These are phyloP conservation scores for Microcebus lehilahytsara DNA, from an alignment of 2,113 vertebrate species.

Conservation along the genomic window DNA sequence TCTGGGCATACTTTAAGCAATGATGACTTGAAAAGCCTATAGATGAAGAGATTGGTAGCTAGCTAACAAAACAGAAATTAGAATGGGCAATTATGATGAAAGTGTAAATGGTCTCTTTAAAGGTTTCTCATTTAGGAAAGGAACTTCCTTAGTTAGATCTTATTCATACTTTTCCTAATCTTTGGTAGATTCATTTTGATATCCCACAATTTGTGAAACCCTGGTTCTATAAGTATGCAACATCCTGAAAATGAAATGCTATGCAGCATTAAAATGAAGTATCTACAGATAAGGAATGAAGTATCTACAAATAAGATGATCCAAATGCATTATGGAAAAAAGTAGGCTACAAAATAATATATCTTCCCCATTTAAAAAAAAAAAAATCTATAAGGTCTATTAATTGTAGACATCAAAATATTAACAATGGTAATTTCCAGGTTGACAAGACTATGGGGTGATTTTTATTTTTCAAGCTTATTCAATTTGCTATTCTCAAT, in stretches of 20 bases:
- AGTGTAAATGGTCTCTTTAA: background rate
- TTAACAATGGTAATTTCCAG: background rate
- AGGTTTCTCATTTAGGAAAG: conserved; percentile 14
- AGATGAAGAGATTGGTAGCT: background rate
- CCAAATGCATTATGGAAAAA: background rate
- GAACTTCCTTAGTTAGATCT: background rate
- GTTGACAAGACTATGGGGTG: background rate
- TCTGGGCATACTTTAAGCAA: conserved; percentile 22
- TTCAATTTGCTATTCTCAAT: background rate
- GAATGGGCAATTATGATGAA: conserved; percentile 15
- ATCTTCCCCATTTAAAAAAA: background rate
- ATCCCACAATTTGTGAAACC: background rate
- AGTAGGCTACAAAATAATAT: background rate
- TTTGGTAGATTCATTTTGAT: background rate
- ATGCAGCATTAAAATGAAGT: conserved; percentile 8
- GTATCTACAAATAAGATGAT: background rate
- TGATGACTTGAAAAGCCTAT: background rate
- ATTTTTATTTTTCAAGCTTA: conserved; percentile 2
- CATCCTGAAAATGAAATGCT: background rate
- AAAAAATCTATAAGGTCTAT: background rate
- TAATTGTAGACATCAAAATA: background rate
- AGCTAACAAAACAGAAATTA: conserved; percentile 7
- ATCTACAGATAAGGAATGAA: background rate
- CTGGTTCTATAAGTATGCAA: background rate
- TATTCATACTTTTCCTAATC: background rate